Evolutionary conservation across 2,113 vertebrate species (phyloP), one percentile per base, ranked within the genome.

Genomic region (Passerina amoena): DNA sequence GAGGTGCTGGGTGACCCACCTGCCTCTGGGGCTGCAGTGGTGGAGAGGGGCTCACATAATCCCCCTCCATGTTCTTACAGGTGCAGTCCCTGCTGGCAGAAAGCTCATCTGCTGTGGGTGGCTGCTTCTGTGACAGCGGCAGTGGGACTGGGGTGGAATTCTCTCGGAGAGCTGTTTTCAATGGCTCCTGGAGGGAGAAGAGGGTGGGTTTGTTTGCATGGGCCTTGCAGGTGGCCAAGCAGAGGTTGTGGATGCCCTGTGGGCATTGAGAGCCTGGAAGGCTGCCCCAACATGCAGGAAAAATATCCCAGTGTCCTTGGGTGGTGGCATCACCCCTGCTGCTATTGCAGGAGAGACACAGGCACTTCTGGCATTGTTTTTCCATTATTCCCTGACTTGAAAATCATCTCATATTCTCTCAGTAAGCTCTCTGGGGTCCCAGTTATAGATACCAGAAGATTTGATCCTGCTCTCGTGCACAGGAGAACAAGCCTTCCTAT

Each of bases 401-500:
- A 92, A 91, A 89, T 61, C 42, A 8, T 51, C 82, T 88, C 27
- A 11, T 86, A 57, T 91, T 85, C 82, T 65, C 79, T 72, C 87
- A 79, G 70, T 65, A 85, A 76, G 50, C 78, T 76, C 90, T 69
- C 87, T 82, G 50, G 87, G 64, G 54, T 93, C 75, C 40, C 24
- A 12, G 51, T 85, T 79, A 91, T 21, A 87, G 89, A 96, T 69
- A 95, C 57, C 83, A 91, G 81, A 87, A 82, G 50, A 30, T 47
- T 40, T 63, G 81, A 95, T 89, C 86, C 84, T 1, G 0, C 50
- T 85, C 73, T 91, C 1, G 0, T 72, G 75, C 70, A 25, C 37
- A 47, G 47, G 57, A 87, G 89, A 96, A 94, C 94, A 96, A 94
- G 64, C 45, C 87, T 88, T 79, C 42, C 90, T 54, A 79, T 82